Conservation (phyloP, 2,113 vertebrate genomes). For the Urocolius indicus region DNA sequence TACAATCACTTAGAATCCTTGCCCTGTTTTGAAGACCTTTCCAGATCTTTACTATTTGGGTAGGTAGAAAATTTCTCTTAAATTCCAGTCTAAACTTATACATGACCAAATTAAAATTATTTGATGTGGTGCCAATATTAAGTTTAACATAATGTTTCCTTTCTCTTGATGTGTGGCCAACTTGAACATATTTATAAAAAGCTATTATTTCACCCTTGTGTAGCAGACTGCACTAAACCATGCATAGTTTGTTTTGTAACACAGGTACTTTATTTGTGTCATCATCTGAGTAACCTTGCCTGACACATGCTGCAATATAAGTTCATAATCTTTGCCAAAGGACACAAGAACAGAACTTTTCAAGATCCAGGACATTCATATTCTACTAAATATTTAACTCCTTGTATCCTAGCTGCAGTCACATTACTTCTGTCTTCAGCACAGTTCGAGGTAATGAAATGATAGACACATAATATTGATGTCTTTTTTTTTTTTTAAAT, state of each 20-base stretch:
- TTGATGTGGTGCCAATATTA: slow-evolving; percentile 27
- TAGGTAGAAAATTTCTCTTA: background rate
- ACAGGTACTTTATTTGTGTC: background rate
- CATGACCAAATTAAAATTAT: background rate
- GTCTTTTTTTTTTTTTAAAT: background rate
- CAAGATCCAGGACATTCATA: background rate
- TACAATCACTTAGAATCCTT: background rate
- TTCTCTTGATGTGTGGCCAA: background rate
- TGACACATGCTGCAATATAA: background rate
- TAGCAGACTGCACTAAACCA: background rate
- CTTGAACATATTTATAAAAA: background rate
- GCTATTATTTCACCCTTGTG: background rate
- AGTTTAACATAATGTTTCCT: background rate
- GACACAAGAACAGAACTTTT: background rate
- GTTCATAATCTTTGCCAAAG: background rate
- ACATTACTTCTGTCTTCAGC: background rate
- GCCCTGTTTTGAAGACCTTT: background rate
- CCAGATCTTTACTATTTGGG: background rate
- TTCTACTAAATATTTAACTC: background rate
- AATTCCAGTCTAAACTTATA: background rate
- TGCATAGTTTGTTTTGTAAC: background rate
- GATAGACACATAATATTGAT: background rate
- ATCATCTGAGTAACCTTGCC: background rate
- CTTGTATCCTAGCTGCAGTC: background rate
- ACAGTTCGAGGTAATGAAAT: background rate